Conservation (phyloP, 2,113 vertebrate species). For the Odobenus rosmarus region DNA sequence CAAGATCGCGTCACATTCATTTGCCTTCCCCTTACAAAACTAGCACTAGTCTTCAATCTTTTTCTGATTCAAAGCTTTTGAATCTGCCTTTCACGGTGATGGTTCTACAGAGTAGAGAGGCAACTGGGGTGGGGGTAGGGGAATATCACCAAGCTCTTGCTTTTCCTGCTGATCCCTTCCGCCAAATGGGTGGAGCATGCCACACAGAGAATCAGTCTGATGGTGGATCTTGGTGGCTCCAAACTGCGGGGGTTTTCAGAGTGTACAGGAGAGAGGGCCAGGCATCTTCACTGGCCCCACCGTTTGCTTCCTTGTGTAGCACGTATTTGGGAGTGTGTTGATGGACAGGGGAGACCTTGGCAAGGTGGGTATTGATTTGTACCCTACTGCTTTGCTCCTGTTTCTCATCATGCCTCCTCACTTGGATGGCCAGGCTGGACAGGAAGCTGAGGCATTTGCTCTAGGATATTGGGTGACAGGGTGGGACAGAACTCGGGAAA, state of each 20-base stretch:
- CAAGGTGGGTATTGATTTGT: not conserved
- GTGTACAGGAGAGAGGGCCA: not conserved
- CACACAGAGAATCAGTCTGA: not conserved
- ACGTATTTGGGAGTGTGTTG: not conserved
- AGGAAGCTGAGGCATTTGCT: not conserved
- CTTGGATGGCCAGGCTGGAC: not conserved
- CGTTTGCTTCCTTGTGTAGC: not conserved
- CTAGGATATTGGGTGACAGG: not conserved
- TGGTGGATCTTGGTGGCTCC: not conserved
- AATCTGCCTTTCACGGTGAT: not conserved
- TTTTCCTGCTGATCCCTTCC: not conserved
- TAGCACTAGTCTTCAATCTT: not conserved
- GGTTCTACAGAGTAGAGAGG: not conserved
- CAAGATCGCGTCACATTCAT: not conserved
- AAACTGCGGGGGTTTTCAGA: not conserved
- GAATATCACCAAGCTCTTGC: not conserved
- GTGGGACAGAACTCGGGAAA: not conserved
- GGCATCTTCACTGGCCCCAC: not conserved
- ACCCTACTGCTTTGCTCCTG: not conserved
- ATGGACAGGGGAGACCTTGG: not conserved
- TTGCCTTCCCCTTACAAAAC: constrained; percentile 29
- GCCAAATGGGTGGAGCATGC: not conserved
- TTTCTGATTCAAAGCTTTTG: constrained; percentile 40
- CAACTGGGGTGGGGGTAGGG: accelerated
- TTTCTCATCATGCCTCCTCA: constrained; percentile 9